These are phyloP conservation scores for Apis florea DNA, from an alignment of 1,140 invertebrate genomes.

Conservation along the genomic window DNA sequence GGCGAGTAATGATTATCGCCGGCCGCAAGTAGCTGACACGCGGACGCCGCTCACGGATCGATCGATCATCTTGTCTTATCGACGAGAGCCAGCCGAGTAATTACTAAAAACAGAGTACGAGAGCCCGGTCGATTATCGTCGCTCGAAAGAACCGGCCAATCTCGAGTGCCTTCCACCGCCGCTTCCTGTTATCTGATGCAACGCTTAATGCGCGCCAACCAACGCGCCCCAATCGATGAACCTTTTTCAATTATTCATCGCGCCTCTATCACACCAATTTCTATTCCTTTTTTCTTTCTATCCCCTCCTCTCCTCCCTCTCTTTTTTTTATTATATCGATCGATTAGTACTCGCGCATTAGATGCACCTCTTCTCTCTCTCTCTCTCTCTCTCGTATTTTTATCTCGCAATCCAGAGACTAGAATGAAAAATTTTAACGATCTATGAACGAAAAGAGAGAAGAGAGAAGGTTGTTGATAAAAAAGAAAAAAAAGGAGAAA, in stretches of 20 bases:
- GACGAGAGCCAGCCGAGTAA: slow-evolving; percentile 29
- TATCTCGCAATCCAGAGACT: too few species aligned
- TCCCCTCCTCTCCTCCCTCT: too few species aligned
- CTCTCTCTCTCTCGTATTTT: too few species aligned
- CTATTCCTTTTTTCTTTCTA: neutral
- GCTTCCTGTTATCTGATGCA: slow-evolving; percentile 35
- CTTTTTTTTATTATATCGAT: too few species aligned
- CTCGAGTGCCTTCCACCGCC: slow-evolving; percentile 1
- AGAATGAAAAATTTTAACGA: too few species aligned
- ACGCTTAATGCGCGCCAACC: slow-evolving; percentile 25
- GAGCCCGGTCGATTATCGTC: slow-evolving; percentile 20
- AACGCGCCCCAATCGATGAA: neutral
- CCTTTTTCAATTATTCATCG: slow-evolving; percentile 19
- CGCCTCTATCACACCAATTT: neutral
- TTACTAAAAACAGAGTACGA: slow-evolving; percentile 39
- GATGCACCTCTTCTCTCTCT: too few species aligned
- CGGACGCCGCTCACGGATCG: slow-evolving; percentile 27
- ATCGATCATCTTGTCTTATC: slow-evolving; percentile 48
- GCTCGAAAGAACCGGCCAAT: slow-evolving; percentile 5
- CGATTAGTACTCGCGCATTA: too few species aligned
- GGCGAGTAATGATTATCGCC: slow-evolving; percentile 49
- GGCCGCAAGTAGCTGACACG: slow-evolving; percentile 24
- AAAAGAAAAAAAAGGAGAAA: too few species aligned
- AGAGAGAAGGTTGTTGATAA: too few species aligned
- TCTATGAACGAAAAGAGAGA: too few species aligned